phyloP scores from a whole-genome alignment of 2,888 invertebrate species.

The Vannuccia rotundouncinata region DNA sequence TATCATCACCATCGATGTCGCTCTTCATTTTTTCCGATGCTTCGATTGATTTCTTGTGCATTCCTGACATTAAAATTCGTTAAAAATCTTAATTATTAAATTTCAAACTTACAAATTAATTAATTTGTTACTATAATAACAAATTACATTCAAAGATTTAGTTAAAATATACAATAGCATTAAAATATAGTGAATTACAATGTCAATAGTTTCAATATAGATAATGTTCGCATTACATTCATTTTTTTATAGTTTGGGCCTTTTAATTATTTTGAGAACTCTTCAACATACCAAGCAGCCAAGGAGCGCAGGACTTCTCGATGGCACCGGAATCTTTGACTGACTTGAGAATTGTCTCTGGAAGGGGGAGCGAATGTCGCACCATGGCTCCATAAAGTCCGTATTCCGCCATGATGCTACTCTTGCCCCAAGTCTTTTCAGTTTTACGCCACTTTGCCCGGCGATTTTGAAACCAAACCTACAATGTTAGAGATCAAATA shows the following conservation, averaged over 20 bases:
- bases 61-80: constrained; percentile 65
- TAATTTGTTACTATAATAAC: too few species aligned
- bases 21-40: constrained; percentile 74
- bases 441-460: constrained; percentile 99
- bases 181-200: too few species aligned
- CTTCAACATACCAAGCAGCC: constrained; percentile 93
- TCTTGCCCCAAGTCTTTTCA: constrained; percentile 97
- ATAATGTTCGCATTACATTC: too few species aligned
- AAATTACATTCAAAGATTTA: too few species aligned
- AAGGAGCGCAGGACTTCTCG: constrained; percentile 79
- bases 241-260: too few species aligned
- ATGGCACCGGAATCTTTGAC: constrained; percentile 72
- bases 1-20: constrained; percentile 9
- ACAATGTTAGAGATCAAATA: too few species aligned
- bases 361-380: constrained; percentile 90
- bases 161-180: too few species aligned
- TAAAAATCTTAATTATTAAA: background rate
- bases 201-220: too few species aligned
- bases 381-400: constrained; percentile 99
- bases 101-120: too few species aligned
- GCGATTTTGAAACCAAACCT: constrained; percentile 99
- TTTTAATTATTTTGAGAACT: too few species aligned
- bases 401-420: constrained; percentile 99
- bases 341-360: constrained; percentile 94
- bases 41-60: constrained; percentile 96